A percentile compares a stretch with the other conserved stretches of the same genome.
Conservation (phyloP, 2,888 invertebrate genomes). For the Cyrtodaria siliqua region DNA sequence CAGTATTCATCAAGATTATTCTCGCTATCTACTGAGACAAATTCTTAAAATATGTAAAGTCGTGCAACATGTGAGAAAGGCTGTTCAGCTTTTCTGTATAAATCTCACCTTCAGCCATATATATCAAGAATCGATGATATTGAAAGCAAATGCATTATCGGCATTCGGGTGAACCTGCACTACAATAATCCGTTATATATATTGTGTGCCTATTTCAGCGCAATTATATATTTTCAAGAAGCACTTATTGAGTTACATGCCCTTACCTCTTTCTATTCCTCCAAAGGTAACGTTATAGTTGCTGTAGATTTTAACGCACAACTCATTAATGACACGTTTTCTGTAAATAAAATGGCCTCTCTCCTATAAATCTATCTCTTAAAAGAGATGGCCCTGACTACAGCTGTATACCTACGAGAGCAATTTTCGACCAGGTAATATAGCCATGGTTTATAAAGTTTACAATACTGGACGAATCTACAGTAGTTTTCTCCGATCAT, state of each 20-base stretch:
- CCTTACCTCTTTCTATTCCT: background rate
- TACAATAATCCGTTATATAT: too few relatives aligned
- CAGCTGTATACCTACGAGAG: background rate
- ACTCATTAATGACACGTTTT: background rate
- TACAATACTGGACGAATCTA: background rate
- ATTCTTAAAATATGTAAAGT: too few relatives aligned
- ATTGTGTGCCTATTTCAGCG: background rate
- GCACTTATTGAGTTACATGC: background rate
- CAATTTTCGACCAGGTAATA: background rate
- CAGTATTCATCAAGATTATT: too few relatives aligned
- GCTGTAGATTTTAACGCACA: background rate
- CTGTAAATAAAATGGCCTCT: too few relatives aligned
- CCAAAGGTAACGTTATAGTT: background rate
- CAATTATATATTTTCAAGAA: background rate
- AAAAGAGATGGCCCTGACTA: too few relatives aligned
- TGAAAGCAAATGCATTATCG: too few relatives aligned
- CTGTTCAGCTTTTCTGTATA: too few relatives aligned
- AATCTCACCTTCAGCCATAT: too few relatives aligned
- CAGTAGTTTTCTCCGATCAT: background rate
- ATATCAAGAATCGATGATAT: too few relatives aligned
- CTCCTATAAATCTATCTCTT: background rate
- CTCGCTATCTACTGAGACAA: too few relatives aligned
- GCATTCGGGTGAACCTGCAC: too few relatives aligned
- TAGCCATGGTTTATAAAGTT: background rate
- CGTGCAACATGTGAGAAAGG: too few relatives aligned